phyloP scores from a whole-genome alignment of 1,140 invertebrate genomes.

The Philotrypesis tridentata region DNA sequence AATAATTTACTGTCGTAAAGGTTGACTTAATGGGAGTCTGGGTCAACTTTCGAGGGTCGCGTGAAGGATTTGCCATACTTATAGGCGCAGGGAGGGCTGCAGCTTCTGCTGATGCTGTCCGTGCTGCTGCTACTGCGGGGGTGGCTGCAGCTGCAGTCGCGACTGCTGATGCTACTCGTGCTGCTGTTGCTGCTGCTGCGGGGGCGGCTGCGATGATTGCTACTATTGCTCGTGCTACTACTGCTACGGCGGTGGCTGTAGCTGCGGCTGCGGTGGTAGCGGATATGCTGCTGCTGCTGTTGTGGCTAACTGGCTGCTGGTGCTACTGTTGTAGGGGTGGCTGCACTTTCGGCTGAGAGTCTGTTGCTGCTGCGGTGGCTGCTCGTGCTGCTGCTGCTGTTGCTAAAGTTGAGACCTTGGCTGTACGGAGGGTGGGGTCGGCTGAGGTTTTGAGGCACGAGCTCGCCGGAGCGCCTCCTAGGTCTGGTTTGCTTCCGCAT shows the following conservation, averaged over 20 bases:
- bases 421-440: constrained; percentile 65
- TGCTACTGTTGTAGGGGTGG: no score
- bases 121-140: no score
- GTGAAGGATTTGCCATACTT: constrained; percentile 92
- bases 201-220: no score
- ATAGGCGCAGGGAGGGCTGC: constrained; percentile 97
- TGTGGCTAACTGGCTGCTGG: no score
- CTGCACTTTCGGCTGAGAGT: constrained; percentile 49
- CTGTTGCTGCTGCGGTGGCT: no score
- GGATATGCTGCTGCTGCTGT: constrained; percentile 53
- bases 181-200: constrained; percentile 18
- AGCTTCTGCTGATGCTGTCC: no score
- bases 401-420: constrained; percentile 63
- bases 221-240: constrained; percentile 55
- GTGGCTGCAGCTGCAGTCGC: no score
- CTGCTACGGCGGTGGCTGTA: constrained; percentile 52
- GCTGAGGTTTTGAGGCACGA: constrained; percentile 78
- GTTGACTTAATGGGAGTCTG: constrained; percentile 91
- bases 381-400: constrained; percentile 52
- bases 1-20: constrained; percentile 87
- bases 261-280: neutral
- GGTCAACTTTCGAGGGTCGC: constrained; percentile 83
- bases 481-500: constrained; percentile 88
- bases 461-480: constrained; percentile 84
- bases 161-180: no score